phyloP scores from a whole-genome alignment of 2,797 vertebrate genomes.

The Octomys mimax region DNA sequence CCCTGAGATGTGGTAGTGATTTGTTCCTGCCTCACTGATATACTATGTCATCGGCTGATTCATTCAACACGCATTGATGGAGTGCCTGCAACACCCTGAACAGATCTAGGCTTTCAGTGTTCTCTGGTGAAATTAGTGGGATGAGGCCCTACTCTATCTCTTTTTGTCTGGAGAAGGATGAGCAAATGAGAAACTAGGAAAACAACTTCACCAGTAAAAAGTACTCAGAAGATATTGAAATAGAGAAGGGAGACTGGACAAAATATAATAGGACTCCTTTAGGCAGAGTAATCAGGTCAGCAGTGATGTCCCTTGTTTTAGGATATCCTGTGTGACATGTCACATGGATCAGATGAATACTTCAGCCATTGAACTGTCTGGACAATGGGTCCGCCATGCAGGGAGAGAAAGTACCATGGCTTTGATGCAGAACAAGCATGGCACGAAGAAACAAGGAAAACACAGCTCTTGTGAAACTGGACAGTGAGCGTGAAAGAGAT shows the following conservation, averaged over 20 bases:
- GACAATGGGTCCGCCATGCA: background rate
- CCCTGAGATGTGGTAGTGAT: background rate
- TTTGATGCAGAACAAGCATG: background rate
- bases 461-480: background rate
- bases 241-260: background rate
- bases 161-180: slow-evolving; percentile 21
- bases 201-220: background rate
- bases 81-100: background rate
- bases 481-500: background rate
- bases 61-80: background rate
- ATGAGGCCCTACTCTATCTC: background rate
- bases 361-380: background rate
- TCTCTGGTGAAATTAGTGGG: slow-evolving; percentile 50
- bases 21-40: slow-evolving; percentile 25
- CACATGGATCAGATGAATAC: background rate
- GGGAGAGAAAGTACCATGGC: background rate
- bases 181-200: background rate
- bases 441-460: background rate
- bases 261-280: background rate
- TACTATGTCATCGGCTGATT: background rate
- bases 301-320: background rate
- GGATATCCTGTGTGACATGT: background rate
- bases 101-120: background rate
- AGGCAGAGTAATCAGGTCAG: background rate
- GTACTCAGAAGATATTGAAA: background rate